These are phyloP conservation scores for Perca schrenkii DNA, from an alignment of 2,113 vertebrate species.

Conservation along the genomic window DNA sequence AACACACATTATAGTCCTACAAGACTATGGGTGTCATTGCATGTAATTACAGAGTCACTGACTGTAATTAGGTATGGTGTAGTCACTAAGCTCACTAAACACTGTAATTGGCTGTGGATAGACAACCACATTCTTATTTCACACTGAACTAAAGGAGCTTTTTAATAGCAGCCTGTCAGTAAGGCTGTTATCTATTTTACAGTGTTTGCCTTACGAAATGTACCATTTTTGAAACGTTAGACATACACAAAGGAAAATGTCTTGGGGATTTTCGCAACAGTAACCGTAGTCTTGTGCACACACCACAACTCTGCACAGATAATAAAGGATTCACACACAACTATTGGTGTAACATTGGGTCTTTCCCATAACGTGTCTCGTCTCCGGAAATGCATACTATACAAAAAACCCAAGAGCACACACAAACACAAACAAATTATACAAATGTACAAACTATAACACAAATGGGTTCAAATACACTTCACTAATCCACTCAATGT, in stretches of 20 bases:
- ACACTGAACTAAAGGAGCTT: constrained; percentile 24
- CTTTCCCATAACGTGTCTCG: too few relatives aligned
- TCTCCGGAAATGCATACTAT: background rate
- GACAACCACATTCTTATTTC: constrained; percentile 56
- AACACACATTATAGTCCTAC: background rate
- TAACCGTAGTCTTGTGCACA: background rate
- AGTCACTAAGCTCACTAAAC: constrained; percentile 33
- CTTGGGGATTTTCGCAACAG: background rate
- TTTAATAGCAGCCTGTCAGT: constrained; percentile 60
- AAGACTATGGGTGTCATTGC: constrained; percentile 54
- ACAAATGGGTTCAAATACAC: background rate
- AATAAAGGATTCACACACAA: background rate
- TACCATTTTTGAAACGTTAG: constrained; percentile 2
- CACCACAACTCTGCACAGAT: background rate
- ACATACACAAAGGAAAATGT: background rate
- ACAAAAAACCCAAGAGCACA: background rate
- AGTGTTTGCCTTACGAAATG: constrained; percentile 20
- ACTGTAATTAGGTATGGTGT: constrained; percentile 62
- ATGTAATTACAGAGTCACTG: constrained; percentile 59
- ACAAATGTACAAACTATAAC: background rate
- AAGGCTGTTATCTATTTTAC: constrained; percentile 12
- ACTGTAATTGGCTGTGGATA: constrained; percentile 56
- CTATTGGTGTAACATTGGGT: background rate
- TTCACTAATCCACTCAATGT: background rate
- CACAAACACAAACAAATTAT: background rate